A percentile compares a stretch with the other conserved stretches of the same genome.
Evolutionary conservation across 2,888 invertebrate genomes (phyloP).

Genomic region (Noctua fimbriata): DNA sequence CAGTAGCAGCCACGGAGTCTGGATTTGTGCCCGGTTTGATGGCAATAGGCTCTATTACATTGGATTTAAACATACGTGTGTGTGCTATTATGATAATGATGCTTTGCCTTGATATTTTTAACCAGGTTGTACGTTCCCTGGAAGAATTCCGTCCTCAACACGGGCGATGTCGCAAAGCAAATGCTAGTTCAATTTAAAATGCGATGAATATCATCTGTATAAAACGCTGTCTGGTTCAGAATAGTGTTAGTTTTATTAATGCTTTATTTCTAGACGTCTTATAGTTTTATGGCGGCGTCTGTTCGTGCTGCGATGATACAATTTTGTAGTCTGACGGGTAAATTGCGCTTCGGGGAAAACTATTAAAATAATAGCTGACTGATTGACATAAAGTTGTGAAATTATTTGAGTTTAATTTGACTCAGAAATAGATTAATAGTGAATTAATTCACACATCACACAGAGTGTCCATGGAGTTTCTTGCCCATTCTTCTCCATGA

Average conservation of each 20-base stretch:
- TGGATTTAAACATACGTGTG: not conserved
- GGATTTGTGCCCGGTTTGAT: not conserved
- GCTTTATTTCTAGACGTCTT: constrained; percentile 31
- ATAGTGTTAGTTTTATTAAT: constrained; percentile 31
- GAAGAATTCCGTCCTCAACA: not conserved
- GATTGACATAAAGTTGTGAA: not conserved
- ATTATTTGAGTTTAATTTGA: not conserved
- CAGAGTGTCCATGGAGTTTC: too few relatives aligned
- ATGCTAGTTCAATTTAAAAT: constrained; percentile 12
- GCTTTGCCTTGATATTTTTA: not conserved
- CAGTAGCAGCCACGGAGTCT: not conserved
- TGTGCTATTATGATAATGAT: not conserved
- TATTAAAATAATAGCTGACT: constrained; percentile 4
- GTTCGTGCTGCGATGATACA: constrained; percentile 4
- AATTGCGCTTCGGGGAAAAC: constrained; percentile 2
- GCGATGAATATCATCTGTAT: constrained; percentile 14
- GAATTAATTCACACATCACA: not conserved
- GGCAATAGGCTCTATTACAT: not conserved
- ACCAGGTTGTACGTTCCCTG: not conserved
- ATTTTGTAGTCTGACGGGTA: not conserved
- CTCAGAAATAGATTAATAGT: not conserved
- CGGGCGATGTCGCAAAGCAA: not conserved
- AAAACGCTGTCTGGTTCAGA: constrained; percentile 30
- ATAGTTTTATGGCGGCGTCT: constrained; percentile 22
- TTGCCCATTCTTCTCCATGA: too few relatives aligned